Base-by-base conservation (phyloP, 2,113 vertebrate species). In the Tragulus kanchil region DNA sequence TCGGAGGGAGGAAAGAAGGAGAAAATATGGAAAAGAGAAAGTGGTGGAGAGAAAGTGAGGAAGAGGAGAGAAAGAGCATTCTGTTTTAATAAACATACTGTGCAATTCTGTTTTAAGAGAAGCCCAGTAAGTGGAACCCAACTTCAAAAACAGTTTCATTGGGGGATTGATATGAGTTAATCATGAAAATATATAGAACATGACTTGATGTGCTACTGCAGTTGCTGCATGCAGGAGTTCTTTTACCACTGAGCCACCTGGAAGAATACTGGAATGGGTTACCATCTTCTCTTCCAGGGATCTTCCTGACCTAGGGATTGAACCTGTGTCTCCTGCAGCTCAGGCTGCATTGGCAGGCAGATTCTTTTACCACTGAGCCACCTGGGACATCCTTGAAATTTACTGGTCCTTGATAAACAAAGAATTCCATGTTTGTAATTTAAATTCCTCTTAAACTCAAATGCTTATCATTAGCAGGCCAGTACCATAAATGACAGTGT, bases 51-150 rank as follows among this genome's bases (percentile, higher is more conserved):
- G 77, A 14, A 4, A 56, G 25, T 14, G 13, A 50, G 42, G 17
- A 12, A 48, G 71, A 17, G 17, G 10, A 13, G 42, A 23, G 45
- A 48, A 42, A 86, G 28, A 62, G 48, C 67, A n/a, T 50, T 65
- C 6, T 83, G 36, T 69, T 77, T 87, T 77, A 26, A 31, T 64
- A 95, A 86, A 9, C 58, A 45, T 81, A 48, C 23, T 93, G 23
- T 61, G 58, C 36, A 81, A 56, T 95, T 90, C 31, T 93, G 31
- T n/a, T 81, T 91, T 81, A 58, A 93, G 45, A 75, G 84, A 94
- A 88, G 42, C 9, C n/a, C 45, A 48, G 52, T 50, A 69, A 90
- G 25, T 8, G 1, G n/a, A 93, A 77, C 48, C 21, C 52, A 67
- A 73, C 5, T 86, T 93, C 90, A 52, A 89, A 94, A 93, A 82